Evolutionary conservation across 2,113 vertebrate genomes (phyloP).

Genomic region (Oryzias curvinotus): DNA sequence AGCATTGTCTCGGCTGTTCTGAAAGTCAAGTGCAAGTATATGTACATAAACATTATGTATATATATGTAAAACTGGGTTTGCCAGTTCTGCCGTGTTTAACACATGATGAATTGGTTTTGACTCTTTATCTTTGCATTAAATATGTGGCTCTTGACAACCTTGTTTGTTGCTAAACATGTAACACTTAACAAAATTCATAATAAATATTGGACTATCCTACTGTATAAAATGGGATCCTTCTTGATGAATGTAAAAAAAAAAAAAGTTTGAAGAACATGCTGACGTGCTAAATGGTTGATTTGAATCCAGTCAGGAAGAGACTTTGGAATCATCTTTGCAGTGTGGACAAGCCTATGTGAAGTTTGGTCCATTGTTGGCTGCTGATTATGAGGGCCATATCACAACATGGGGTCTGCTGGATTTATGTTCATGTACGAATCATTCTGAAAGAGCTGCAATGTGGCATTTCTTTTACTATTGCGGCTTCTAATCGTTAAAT

Average conservation of each 20-base stretch:
- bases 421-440: not conserved
- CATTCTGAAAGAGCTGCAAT: not conserved
- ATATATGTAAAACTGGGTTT: conserved; percentile 88
- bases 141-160: conserved; percentile 94
- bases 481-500: not conserved
- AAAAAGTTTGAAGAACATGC: conserved; percentile 52
- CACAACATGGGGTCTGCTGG: not conserved
- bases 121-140: conserved; percentile 88
- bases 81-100: conserved; percentile 91
- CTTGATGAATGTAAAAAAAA: conserved; percentile 69
- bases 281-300: conserved; percentile 55
- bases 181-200: conserved; percentile 87
- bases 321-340: conserved; percentile 19
- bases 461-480: not conserved
- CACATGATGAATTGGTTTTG: conserved; percentile 86
- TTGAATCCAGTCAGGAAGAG: conserved; percentile 50
- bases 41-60: conserved; percentile 76
- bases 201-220: conserved; percentile 99
- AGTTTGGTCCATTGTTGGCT: conserved; percentile 3
- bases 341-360: conserved; percentile 1
- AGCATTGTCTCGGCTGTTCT: conserved; percentile 88
- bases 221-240: conserved; percentile 87
- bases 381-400: not conserved
- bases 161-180: conserved; percentile 97
- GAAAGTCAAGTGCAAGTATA: conserved; percentile 86